Conservation (phyloP, 2,888 invertebrate species). For the Nephrotoma flavescens region DNA sequence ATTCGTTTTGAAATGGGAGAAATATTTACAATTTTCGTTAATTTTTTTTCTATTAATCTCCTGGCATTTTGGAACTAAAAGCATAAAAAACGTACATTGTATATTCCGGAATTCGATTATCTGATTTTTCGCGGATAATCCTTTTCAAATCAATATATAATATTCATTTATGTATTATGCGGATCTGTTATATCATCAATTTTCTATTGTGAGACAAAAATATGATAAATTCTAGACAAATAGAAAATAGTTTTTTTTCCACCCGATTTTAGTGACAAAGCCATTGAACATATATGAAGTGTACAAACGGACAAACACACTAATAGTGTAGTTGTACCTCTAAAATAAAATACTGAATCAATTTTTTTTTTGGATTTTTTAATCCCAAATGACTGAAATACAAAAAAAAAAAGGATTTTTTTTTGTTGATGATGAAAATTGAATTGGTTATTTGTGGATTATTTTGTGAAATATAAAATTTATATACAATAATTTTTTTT, state of each 20-base stretch:
- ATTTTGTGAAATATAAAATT: neutral
- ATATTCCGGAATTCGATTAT: neutral
- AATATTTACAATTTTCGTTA: neutral
- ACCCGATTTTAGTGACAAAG: neutral
- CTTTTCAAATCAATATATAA: neutral
- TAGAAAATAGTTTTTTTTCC: neutral
- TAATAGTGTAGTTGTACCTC: neutral
- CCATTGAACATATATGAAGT: neutral
- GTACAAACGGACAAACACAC: neutral
- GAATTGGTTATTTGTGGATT: neutral
- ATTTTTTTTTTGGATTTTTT: neutral
- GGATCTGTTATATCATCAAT: neutral
- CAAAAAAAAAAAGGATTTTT: neutral
- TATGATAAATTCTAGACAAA: neutral
- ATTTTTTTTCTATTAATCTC: neutral
- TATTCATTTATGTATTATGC: neutral
- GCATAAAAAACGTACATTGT: neutral
- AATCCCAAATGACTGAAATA: neutral
- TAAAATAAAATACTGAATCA: neutral
- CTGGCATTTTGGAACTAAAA: neutral
- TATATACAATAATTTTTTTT: neutral
- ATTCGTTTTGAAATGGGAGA: neutral
- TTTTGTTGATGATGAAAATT: neutral
- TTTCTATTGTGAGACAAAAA: neutral
- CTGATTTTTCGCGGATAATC: neutral